Base-by-base conservation (phyloP, 2,797 vertebrate species). In the Falco biarmicus region DNA sequence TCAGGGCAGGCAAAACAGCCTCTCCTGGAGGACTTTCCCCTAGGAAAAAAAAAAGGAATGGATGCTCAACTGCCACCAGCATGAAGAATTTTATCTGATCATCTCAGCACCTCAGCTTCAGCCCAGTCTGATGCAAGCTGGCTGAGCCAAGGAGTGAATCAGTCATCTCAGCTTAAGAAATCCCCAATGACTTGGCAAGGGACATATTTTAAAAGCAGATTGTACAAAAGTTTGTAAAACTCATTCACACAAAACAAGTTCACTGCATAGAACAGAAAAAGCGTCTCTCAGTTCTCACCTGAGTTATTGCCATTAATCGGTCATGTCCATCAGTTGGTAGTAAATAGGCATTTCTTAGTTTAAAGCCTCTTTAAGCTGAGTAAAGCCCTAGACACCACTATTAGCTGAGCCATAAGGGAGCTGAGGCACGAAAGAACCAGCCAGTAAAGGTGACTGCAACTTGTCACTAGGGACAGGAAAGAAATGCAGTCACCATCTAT, bases 71-170 rank as follows among this genome's bases (percentile, higher is more conserved):
- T 56, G 83, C 79, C 73, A 68, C 74, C 5, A 25, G 69, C 28
- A 16, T 69, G 78, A 97, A 94, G 85, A 90, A 89, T 86, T 97
- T 95, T 93, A 95, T 92, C 93, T 93, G 53, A 93, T 86, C 88
- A 86, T 83, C 76, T 95, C 84, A 73, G 41, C 77, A 86, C 51
- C 74, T 86, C 29, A 24, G 28, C 84, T 96, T 75, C 79, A 92
- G 60, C 28, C 8, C 66, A 87, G 84, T 32, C 69, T 89, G 65
- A 68, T 60, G 65, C 63, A 56, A 2, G 3, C 0, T 89, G 70
- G 76, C 76, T 77, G 45, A 73, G 66, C 50, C 48, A 94, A 51
- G 76, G 31, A 83, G 14, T 90, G 85, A 94, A 80, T 95, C 88
- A 89, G 68, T 83, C 79, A 93, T 47, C 65, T 80, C 79, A 53